A percentile compares a stretch with the other conserved stretches of the same genome.
Conservation (phyloP, 2,113 vertebrate genomes). For the Upupa epops region DNA sequence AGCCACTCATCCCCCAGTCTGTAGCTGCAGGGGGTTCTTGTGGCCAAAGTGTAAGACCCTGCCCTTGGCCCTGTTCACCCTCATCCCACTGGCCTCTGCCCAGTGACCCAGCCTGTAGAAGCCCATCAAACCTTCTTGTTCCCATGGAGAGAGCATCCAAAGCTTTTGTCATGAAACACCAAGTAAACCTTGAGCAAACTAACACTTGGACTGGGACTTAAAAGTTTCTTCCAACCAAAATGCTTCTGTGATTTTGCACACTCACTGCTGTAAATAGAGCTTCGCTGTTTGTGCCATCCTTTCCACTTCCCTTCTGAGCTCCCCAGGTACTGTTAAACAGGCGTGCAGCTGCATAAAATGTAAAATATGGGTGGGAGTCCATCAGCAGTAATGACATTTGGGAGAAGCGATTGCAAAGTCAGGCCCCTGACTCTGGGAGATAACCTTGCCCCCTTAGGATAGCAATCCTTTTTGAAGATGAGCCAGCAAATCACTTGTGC, state of each 20-base stretch:
- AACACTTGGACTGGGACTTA: no score
- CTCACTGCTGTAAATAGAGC: not conserved
- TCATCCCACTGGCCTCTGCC: no score
- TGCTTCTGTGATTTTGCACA: not conserved
- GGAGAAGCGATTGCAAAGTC: not conserved
- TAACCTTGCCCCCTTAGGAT: constrained; percentile 26
- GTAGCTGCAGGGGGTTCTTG: no score
- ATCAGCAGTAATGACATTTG: not conserved
- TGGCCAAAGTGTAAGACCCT: no score
- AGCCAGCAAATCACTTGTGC: not conserved
- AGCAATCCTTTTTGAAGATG: not conserved
- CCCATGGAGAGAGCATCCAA: no score
- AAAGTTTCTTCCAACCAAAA: no score
- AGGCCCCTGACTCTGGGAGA: not conserved
- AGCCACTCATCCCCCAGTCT: no score
- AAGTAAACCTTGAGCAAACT: not conserved
- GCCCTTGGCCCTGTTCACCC: no score
- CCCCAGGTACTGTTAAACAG: not conserved
- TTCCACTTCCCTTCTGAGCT: not conserved
- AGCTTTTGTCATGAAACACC: no score
- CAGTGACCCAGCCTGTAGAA: no score
- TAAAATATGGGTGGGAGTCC: not conserved
- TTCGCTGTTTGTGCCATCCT: not conserved
- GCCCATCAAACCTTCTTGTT: no score
- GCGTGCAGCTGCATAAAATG: not conserved